Percentiles rank a stretch among this genome's conserved stretches.
phyloP scores from a whole-genome alignment of 2,113 vertebrate species.

The Crotalus viridis region DNA sequence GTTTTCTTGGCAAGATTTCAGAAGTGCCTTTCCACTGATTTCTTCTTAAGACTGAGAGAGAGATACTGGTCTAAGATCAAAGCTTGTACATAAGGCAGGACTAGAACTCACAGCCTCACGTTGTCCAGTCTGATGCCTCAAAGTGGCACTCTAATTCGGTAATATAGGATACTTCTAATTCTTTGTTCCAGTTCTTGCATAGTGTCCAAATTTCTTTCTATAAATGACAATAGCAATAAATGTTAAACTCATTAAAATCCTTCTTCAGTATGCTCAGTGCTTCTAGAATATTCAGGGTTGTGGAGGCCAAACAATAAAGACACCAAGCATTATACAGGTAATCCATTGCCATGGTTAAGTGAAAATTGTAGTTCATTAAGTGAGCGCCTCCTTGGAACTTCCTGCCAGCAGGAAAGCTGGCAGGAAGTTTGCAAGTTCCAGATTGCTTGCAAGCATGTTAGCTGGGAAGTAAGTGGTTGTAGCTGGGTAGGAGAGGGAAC shows the following conservation, averaged over 20 bases:
- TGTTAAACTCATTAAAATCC: neutral
- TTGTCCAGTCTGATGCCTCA: neutral
- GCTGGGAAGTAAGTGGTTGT: neutral
- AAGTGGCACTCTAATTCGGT: neutral
- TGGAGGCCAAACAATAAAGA: neutral
- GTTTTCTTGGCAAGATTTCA: neutral
- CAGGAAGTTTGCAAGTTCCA: neutral
- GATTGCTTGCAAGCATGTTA: neutral
- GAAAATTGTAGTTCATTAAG: neutral
- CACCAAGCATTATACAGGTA: neutral
- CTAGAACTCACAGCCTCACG: neutral
- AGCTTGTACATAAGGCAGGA: neutral
- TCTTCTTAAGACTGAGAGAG: neutral
- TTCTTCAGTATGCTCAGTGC: neutral
- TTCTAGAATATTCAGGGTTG: neutral
- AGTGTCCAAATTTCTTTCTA: neutral
- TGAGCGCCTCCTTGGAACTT: neutral
- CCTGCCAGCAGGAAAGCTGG: neutral
- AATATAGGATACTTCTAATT: neutral
- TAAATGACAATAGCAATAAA: neutral
- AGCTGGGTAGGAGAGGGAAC: neutral
- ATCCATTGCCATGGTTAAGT: neutral
- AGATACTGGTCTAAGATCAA: neutral
- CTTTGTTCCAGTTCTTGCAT: neutral
- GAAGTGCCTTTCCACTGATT: neutral